These are phyloP conservation scores for Dorcus parallelipipedus DNA, from an alignment of 2,888 invertebrate genomes.

Conservation along the genomic window DNA sequence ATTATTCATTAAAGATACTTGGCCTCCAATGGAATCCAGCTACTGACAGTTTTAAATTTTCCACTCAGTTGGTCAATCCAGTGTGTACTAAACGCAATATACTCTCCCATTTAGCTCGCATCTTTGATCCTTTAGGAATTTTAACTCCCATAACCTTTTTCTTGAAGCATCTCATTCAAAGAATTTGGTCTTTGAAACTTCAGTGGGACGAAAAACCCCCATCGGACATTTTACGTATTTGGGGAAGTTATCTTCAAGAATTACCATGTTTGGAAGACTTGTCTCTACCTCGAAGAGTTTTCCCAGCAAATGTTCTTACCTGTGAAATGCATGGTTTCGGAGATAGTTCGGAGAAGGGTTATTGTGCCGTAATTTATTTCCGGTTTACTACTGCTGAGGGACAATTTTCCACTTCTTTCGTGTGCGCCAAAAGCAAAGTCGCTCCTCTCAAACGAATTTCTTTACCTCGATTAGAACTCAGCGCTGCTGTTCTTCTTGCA, in stretches of 20 bases:
- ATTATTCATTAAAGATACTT: not conserved
- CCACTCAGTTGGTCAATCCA: not conserved
- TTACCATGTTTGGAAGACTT: not conserved
- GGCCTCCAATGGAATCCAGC: not conserved
- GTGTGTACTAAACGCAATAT: not conserved
- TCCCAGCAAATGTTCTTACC: not conserved
- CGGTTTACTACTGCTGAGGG: not conserved
- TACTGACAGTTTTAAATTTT: not conserved
- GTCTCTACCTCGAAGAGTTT: not conserved
- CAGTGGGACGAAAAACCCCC: constrained; percentile 8
- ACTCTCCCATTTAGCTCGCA: not conserved
- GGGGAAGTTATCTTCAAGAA: not conserved
- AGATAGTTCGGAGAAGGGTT: constrained; percentile 11
- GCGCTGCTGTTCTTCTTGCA: constrained; percentile 6
- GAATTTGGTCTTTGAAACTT: constrained; percentile 7
- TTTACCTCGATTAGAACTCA: constrained; percentile 14
- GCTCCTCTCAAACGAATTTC: constrained; percentile 11
- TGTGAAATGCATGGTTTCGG: constrained; percentile 12
- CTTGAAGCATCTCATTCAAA: constrained; percentile 5
- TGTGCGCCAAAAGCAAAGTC: constrained; percentile 14
- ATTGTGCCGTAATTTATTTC: constrained; percentile 11
- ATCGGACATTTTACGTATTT: not conserved
- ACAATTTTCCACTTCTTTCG: not conserved
- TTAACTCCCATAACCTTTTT: not conserved
- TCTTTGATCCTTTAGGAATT: not conserved